phyloP scores from a whole-genome alignment of 2,888 invertebrate species.

The Aplocera efformata region DNA sequence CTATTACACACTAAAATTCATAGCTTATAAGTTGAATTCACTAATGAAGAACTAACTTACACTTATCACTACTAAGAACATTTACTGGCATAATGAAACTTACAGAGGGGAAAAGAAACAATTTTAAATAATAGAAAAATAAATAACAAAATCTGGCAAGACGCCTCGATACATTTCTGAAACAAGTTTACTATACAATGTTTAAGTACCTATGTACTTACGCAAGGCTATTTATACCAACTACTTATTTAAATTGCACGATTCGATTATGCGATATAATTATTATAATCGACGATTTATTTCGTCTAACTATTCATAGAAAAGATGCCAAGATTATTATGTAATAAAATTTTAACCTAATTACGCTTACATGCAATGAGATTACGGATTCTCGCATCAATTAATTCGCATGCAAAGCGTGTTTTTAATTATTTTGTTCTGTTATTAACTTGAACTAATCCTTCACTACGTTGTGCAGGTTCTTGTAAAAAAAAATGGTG shows the following conservation, averaged over 20 bases:
- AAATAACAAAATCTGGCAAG: slow-evolving; percentile 69
- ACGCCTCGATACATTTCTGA: slow-evolving; percentile 30
- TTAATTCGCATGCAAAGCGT: no score
- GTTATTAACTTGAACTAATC: no score
- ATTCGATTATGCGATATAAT: slow-evolving; percentile 69
- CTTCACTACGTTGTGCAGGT: no score
- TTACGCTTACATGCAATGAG: no score
- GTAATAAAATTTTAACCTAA: no score
- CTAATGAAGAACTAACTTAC: slow-evolving; percentile 17
- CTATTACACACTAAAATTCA: slow-evolving; percentile 59
- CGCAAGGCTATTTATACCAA: slow-evolving; percentile 58
- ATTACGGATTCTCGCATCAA: no score
- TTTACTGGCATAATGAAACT: slow-evolving; percentile 72
- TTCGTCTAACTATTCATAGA: slow-evolving; percentile 22
- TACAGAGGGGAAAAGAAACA: slow-evolving; percentile 44
- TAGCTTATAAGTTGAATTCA: slow-evolving; percentile 21
- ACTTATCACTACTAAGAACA: slow-evolving; percentile 50
- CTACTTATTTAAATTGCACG: slow-evolving; percentile 77
- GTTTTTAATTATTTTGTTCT: no score
- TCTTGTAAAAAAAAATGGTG: background rate
- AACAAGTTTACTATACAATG: slow-evolving; percentile 30
- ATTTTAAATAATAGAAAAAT: slow-evolving; percentile 69
- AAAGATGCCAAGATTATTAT: slow-evolving; percentile 23
- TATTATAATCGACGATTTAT: slow-evolving; percentile 17
- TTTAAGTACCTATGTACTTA: slow-evolving; percentile 38